Evolutionary conservation across 2,888 invertebrate species (phyloP).

Genomic region (Ichneumoninae sp.): DNA sequence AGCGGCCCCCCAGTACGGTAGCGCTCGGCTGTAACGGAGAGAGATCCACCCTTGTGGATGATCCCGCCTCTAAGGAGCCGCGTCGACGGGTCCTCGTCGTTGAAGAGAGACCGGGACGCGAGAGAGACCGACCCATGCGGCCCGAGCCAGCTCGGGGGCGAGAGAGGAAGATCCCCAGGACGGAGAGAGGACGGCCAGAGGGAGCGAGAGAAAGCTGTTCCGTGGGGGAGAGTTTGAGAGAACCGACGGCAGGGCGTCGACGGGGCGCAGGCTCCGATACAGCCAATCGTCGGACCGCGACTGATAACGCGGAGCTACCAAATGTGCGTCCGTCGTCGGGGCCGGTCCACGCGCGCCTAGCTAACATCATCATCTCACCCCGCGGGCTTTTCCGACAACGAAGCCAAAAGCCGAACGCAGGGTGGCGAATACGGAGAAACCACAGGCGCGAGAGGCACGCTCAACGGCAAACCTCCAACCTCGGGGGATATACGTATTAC

Average conservation of each 20-base stretch:
- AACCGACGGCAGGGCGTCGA: conserved; percentile 68
- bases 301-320: conserved; percentile 83
- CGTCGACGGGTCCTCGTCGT: conserved; percentile 69
- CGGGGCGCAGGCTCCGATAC: conserved; percentile 84
- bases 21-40: conserved; percentile 44
- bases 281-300: conserved; percentile 84
- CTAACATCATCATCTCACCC: conserved; percentile 74
- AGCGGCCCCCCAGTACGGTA: conserved; percentile 2
- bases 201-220: conserved; percentile 13
- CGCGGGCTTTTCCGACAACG: conserved; percentile 60
- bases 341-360: conserved; percentile 79
- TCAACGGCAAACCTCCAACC: conserved; percentile 40
- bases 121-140: conserved; percentile 29
- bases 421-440: conserved; percentile 31
- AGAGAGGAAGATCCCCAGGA: conserved; percentile 60
- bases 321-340: conserved; percentile 82
- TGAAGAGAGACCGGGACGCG: conserved; percentile 62
- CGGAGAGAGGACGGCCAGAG: conserved; percentile 36
- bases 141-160: conserved; percentile 10
- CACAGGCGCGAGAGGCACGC: conserved; percentile 42
- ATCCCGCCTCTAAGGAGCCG: conserved; percentile 83
- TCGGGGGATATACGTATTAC: conserved; percentile 6
- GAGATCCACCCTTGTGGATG: conserved; percentile 81
- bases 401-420: conserved; percentile 35
- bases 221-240: conserved; percentile 56